Evolutionary conservation across 2,797 vertebrate genomes (phyloP).

Genomic region (Sorex maritimensis): DNA sequence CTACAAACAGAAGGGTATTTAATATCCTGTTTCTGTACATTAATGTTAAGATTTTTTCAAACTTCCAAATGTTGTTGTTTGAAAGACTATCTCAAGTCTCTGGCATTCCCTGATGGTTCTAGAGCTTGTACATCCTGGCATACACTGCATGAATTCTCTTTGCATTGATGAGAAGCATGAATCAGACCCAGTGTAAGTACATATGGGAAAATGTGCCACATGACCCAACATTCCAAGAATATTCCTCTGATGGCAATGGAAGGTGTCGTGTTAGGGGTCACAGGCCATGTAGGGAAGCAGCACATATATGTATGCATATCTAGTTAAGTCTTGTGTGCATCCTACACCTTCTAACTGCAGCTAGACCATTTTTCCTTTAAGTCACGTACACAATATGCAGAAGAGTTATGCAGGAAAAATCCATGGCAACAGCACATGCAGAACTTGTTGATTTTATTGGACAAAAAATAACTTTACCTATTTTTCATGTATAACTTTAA

Average conservation of each 20-base stretch:
- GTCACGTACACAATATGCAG: slow-evolving; percentile 80
- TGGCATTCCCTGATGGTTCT: slow-evolving; percentile 77
- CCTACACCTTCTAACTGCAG: neutral
- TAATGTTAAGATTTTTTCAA: slow-evolving; percentile 83
- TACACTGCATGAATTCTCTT: slow-evolving; percentile 69
- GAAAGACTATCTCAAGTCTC: slow-evolving; percentile 81
- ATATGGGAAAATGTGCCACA: neutral
- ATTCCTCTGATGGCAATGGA: neutral
- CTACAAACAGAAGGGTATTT: slow-evolving; percentile 66
- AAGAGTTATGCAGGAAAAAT: slow-evolving; percentile 65
- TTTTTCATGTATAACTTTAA: slow-evolving; percentile 76
- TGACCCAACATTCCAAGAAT: slow-evolving; percentile 42
- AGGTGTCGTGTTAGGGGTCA: slow-evolving; percentile 20
- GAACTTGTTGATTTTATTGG: slow-evolving; percentile 79
- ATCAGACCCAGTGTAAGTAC: slow-evolving; percentile 67
- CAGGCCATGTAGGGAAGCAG: neutral
- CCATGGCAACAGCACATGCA: slow-evolving; percentile 80
- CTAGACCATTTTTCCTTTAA: slow-evolving; percentile 63
- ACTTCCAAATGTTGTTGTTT: slow-evolving; percentile 85
- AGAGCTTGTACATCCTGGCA: slow-evolving; percentile 73
- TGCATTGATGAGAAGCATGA: slow-evolving; percentile 83
- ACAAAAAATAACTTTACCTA: slow-evolving; percentile 67
- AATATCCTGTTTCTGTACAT: slow-evolving; percentile 78
- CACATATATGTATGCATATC: slow-evolving; percentile 48
- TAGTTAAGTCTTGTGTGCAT: slow-evolving; percentile 5